These are phyloP conservation scores for Porphyrio hochstetteri DNA, from an alignment of 2,113 vertebrate genomes.

Conservation along the genomic window DNA sequence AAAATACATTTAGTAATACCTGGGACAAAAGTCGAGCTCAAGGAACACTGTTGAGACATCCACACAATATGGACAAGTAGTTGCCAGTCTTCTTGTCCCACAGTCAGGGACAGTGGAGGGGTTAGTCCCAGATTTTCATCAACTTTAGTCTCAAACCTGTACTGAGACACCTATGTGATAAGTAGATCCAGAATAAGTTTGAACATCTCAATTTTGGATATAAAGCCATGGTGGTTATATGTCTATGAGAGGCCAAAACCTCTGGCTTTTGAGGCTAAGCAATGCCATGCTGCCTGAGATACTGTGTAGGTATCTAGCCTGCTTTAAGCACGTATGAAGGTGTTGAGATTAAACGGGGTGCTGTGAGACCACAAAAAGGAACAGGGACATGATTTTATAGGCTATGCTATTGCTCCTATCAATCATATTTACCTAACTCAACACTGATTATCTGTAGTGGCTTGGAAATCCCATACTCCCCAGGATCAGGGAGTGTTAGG, in stretches of 20 bases:
- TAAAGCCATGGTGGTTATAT: neutral
- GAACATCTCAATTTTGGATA: neutral
- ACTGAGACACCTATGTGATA: neutral
- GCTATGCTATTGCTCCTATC: neutral
- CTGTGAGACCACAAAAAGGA: neutral
- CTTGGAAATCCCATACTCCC: neutral
- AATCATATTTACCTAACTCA: neutral
- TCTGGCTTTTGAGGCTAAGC: neutral
- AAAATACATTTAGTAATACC: neutral
- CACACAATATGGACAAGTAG: neutral
- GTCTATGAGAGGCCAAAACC: neutral
- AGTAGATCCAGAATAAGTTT: neutral
- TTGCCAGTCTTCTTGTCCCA: neutral
- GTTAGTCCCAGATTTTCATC: neutral
- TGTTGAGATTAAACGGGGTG: neutral
- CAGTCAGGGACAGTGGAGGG: neutral
- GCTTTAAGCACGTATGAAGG: neutral
- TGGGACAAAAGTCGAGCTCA: neutral
- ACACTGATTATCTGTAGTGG: neutral
- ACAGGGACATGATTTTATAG: neutral
- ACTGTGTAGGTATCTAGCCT: neutral
- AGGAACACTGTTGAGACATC: neutral
- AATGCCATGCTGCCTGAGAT: neutral
- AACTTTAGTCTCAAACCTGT: neutral
- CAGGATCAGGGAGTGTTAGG: neutral